phyloP scores from a whole-genome alignment of 2,797 vertebrate species.

The Rhinoraja longicauda region DNA sequence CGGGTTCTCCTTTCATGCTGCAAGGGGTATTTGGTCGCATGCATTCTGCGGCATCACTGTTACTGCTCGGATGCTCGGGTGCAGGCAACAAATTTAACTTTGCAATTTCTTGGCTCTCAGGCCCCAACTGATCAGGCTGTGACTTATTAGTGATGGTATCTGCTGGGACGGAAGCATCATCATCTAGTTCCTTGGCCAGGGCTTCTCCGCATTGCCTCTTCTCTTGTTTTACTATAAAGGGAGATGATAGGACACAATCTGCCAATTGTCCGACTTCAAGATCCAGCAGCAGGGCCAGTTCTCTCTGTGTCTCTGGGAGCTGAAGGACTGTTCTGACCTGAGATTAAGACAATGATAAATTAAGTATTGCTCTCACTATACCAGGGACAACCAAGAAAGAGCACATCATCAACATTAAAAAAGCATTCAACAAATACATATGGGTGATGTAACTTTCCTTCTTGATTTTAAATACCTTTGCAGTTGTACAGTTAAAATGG shows the following conservation, averaged over 20 bases:
- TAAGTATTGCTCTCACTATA: neutral
- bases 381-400: neutral
- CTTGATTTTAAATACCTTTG: conserved; percentile 41
- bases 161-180: neutral
- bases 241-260: neutral
- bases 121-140: conserved; percentile 42
- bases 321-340: conserved; percentile 46
- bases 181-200: neutral
- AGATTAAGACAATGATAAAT: neutral
- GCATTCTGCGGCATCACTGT: neutral
- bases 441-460: neutral
- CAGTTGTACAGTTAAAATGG: conserved; percentile 43
- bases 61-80: conserved; percentile 34
- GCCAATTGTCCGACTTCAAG: neutral
- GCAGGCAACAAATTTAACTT: conserved; percentile 29
- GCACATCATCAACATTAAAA: neutral
- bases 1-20: neutral
- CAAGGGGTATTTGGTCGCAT: neutral
- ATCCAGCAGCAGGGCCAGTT: conserved; percentile 40
- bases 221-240: conserved; percentile 41
- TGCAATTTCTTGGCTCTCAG: conserved; percentile 35
- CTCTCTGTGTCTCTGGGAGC: conserved; percentile 37
- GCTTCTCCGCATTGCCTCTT: conserved; percentile 32
- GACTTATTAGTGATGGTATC: conserved; percentile 26
- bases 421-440: neutral